Conservation (phyloP, 2,797 vertebrate species). For the Nyctibius grandis region DNA sequence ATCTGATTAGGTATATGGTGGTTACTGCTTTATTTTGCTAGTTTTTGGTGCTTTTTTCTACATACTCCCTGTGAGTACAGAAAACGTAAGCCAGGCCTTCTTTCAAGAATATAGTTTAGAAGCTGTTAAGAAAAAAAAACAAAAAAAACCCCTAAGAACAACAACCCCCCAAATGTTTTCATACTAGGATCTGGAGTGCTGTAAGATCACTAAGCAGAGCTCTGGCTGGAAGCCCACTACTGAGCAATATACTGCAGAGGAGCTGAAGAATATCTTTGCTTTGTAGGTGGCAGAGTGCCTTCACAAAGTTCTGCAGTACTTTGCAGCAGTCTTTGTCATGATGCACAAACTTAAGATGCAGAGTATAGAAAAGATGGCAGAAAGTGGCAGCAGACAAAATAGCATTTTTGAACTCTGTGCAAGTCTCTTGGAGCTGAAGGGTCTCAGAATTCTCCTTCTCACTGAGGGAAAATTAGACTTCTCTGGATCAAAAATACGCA, state of each 20-base stretch:
- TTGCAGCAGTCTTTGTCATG: conserved; percentile 6
- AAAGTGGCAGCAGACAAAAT: conserved; percentile 12
- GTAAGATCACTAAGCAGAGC: conserved; percentile 8
- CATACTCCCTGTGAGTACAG: neutral
- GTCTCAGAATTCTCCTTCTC: neutral
- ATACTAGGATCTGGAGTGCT: conserved; percentile 33
- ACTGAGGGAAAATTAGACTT: neutral
- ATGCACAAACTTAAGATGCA: conserved; percentile 17
- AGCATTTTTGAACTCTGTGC: neutral
- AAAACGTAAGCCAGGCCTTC: conserved; percentile 35
- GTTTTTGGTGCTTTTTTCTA: conserved; percentile 29
- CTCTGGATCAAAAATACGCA: conserved; percentile 13
- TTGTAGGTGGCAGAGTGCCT: conserved; percentile 32
- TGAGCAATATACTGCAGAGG: neutral
- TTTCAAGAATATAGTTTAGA: conserved; percentile 25
- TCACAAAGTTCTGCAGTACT: conserved; percentile 24
- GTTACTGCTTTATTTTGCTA: neutral
- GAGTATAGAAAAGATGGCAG: conserved; percentile 3
- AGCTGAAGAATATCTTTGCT: neutral
- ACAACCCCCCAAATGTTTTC: neutral
- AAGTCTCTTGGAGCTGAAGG: neutral
- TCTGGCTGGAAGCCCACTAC: conserved; percentile 1
- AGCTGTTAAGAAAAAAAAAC: neutral
- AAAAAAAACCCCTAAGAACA: neutral
- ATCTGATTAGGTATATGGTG: neutral